Evolutionary conservation across 1,140 invertebrate genomes (phyloP).

Genomic region (Colletes gigas): DNA sequence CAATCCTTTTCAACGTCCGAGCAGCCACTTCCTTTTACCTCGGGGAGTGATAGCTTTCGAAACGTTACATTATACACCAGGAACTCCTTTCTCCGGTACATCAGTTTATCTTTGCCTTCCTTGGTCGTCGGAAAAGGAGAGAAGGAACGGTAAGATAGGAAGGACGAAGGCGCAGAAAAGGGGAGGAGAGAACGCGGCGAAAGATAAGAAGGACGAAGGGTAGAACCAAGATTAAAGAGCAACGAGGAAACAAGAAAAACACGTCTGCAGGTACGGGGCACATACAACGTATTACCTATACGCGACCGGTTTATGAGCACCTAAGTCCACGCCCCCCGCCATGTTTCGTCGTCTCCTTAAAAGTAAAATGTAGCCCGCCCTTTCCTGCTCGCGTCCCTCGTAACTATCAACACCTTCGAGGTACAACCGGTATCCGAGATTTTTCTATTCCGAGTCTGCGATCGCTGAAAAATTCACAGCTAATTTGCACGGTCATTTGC

Average conservation of each 20-base stretch:
- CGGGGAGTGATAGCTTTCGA: conserved; percentile 45
- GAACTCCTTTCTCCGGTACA: conserved; percentile 32
- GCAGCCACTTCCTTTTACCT: conserved; percentile 24
- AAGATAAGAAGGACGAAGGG: neutral
- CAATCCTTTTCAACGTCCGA: conserved; percentile 35
- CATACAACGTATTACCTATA: conserved; percentile 20
- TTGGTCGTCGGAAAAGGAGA: neutral
- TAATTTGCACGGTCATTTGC: no score
- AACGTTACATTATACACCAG: conserved; percentile 50
- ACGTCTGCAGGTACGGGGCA: neutral
- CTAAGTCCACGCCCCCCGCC: neutral
- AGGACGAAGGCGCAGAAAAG: neutral
- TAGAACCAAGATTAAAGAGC: conserved; percentile 4
- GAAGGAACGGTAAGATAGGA: neutral
- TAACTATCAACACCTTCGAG: neutral
- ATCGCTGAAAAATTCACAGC: no score
- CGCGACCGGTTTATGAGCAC: conserved; percentile 27
- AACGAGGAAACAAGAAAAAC: neutral
- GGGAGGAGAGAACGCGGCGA: neutral
- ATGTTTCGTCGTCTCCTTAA: conserved; percentile 19
- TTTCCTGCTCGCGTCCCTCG: neutral
- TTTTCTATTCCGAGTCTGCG: no score
- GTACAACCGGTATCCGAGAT: no score
- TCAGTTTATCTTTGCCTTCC: conserved; percentile 37
- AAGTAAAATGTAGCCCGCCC: conserved; percentile 29